Base-by-base conservation (phyloP, 2,113 vertebrate species). In the Beaufortia kweichowensis region DNA sequence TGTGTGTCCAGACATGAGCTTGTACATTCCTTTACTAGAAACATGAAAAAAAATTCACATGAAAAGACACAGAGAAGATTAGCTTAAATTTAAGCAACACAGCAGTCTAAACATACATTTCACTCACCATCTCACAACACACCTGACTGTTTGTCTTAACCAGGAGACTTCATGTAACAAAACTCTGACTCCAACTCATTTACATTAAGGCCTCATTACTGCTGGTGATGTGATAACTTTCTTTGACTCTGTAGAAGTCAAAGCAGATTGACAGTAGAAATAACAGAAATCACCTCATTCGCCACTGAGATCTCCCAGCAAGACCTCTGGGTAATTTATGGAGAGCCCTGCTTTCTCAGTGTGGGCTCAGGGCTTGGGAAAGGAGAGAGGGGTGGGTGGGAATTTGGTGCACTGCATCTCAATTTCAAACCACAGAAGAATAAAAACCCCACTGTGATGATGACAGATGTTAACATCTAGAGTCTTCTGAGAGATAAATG, bases 291-390 rank as follows among this genome's bases (percentile, higher is more conserved):
- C 62, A 66, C 63, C 62, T 24, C 28, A 63, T 63, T 48, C 75
- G 3, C 75, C 50, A 55, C 53, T 19, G 64, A 17, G 23, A 62
- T 62, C 43, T 78, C 65, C 17, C 76, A 78, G 76, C 57, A 70
- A 61, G 76, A 70, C 57, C 66, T 53, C 66, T 35, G 29, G 10
- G n/a, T 78, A 78, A 78, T 78, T 78, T 70, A 78, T 70, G 57
- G 67, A 62, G 76, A 62, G 66, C 41, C 31, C 66, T 24, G 65
- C 56, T 62, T 28, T 50, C 76, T 50, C 66, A 61, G 66, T 78
- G 24, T 78, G 66, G 39, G 56, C 39, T 33, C 56, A 3, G 3
- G 3, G 1, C 65, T 68, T 59, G 6, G 4, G 23, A n/a, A 71
- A 68, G 28, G 29, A n/a, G 23, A 12, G 46, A 43, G 50, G 10